phyloP scores from a whole-genome alignment of 1,140 invertebrate genomes.

The Drosophila hydei region DNA sequence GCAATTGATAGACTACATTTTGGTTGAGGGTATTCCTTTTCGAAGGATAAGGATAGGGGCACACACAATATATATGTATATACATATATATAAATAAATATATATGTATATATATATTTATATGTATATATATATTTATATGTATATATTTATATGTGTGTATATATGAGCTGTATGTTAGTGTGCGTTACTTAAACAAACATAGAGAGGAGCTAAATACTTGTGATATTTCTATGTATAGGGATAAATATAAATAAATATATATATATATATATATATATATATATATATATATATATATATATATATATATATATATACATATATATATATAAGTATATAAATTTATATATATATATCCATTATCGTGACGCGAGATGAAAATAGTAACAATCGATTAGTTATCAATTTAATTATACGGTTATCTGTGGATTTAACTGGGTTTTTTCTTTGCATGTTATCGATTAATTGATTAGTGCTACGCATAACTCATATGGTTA shows the following conservation, averaged over 20 bases:
- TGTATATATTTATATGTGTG: conserved; percentile 7
- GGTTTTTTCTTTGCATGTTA: neutral
- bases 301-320: no score
- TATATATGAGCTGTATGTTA: conserved; percentile 7
- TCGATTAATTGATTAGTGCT: conserved; percentile 9
- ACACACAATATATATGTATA: neutral
- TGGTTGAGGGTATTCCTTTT: conserved; percentile 18
- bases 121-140: conserved; percentile 26
- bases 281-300: no score
- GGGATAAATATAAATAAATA: conserved; percentile 7
- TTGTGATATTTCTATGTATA: conserved; percentile 29
- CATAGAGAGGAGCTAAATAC: conserved; percentile 45
- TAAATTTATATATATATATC: conserved; percentile 12
- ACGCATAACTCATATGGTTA: neutral
- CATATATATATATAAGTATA: no score
- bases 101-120: neutral
- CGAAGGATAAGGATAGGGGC: conserved; percentile 2
- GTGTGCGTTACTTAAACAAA: conserved; percentile 38
- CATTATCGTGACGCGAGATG: conserved; percentile 44
- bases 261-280: no score
- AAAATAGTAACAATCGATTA: conserved; percentile 22
- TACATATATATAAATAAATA: conserved; percentile 10
- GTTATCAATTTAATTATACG: conserved; percentile 21
- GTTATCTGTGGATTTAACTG: conserved; percentile 6
- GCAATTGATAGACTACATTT: conserved; percentile 38